Evolutionary conservation across 2,113 vertebrate species (phyloP), one percentile per base, ranked within the genome.

Genomic region (Zonotrichia leucophrys): DNA sequence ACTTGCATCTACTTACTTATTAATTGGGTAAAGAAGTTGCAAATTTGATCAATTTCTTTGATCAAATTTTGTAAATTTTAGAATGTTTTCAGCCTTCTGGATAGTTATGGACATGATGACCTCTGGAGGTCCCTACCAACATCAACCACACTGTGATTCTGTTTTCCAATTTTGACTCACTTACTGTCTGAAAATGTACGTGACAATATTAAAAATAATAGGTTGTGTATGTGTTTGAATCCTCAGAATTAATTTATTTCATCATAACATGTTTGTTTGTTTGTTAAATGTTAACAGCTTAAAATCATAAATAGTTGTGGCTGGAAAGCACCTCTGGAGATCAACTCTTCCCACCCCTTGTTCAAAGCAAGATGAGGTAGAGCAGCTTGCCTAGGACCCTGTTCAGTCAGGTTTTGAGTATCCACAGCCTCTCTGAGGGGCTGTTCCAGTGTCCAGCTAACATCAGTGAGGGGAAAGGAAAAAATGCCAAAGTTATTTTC

Each of bases 401-500:
- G 13, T 82, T 52, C 39, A 30, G 11, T 63, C 47, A 63, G 10
- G 25, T 76, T 80, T 68, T 68, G 63, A 53, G 33, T 67, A 22
- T 42, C 30, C 17, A 8, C n/a, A 75, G 1, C 18, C 27, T 88
- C 44, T 84, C 30, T 60, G 55, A 33, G 39, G 33, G 28, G 58
- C 41, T 64, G 6, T 64, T 93, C 5, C 10, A 46, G n/a, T 55
- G 23, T 68, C 75, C 15, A 4, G 23, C 42, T 47, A 21, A 14
- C 0, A 0, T 58, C 15, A 53, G 4, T 56, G 23, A 82, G 23
- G 15, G 11, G 2, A 41, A 66, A 47, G 8, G 5, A 5, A 52
- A 78, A n/a, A 21, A 12, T 0, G 11, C 27, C 25, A 15, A 22
- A 22, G 14, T 68, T 67, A 50, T 2, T 77, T 68, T 44, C 31